phyloP scores from a whole-genome alignment of 2,888 invertebrate genomes.

The Cerastis leucographa region DNA sequence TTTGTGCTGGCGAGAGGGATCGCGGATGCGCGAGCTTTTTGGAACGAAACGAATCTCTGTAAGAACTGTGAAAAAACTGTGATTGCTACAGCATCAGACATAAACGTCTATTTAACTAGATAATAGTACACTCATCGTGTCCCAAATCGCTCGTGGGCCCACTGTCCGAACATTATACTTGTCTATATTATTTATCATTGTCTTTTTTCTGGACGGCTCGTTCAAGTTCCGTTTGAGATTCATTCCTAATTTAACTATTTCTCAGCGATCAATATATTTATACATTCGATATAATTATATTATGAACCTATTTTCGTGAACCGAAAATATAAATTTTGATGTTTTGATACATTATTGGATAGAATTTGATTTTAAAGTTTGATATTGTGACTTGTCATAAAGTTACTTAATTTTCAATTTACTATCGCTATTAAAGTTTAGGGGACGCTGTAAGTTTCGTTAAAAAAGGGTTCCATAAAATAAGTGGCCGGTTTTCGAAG shows the following conservation, averaged over 20 bases:
- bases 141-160: conserved; percentile 50
- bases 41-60: conserved; percentile 34
- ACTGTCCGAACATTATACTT: conserved; percentile 37
- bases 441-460: conserved; percentile 73
- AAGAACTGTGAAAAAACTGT: conserved; percentile 55
- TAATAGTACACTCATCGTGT: conserved; percentile 51
- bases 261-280: conserved; percentile 54
- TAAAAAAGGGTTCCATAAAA: conserved; percentile 64
- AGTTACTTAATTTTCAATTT: conserved; percentile 78
- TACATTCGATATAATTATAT: conserved; percentile 65
- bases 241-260: conserved; percentile 65
- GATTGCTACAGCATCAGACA: conserved; percentile 56
- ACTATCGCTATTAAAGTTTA: conserved; percentile 79
- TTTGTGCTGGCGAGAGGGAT: conserved; percentile 43
- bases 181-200: conserved; percentile 51
- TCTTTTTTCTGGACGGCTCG: conserved; percentile 67
- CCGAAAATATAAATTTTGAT: conserved; percentile 71
- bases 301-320: conserved; percentile 70
- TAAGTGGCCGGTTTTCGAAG: conserved; percentile 58
- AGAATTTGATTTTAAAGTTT: conserved; percentile 79
- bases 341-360: conserved; percentile 77
- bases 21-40: conserved; percentile 55
- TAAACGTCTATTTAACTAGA: conserved; percentile 43
- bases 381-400: conserved; percentile 85
- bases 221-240: conserved; percentile 60